These are phyloP conservation scores for Araneus ventricosus DNA, from an alignment of 1,140 invertebrate genomes.

Conservation along the genomic window DNA sequence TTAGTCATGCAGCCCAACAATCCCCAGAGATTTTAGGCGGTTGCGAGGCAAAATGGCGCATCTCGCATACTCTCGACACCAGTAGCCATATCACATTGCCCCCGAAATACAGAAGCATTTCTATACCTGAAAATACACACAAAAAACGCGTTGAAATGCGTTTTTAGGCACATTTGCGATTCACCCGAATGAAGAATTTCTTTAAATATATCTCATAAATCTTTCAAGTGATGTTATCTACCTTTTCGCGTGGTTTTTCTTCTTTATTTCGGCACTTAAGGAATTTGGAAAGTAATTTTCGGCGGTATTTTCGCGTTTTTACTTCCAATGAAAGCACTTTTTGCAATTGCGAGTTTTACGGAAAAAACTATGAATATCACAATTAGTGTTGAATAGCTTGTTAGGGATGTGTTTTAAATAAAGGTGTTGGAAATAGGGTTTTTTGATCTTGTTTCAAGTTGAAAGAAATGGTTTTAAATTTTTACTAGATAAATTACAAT, in stretches of 20 bases:
- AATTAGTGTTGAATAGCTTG: background rate
- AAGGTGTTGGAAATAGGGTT: background rate
- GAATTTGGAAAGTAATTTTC: slow-evolving; percentile 2
- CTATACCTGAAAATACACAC: background rate
- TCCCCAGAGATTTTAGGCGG: slow-evolving; percentile 41
- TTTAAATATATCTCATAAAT: slow-evolving; percentile 61
- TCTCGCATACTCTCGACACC: background rate
- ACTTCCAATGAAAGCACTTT: background rate
- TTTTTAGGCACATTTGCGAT: slow-evolving; percentile 43
- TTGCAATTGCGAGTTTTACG: background rate
- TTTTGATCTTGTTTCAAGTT: background rate
- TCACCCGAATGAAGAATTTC: slow-evolving; percentile 38
- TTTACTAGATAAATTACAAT: no score
- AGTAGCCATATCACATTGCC: background rate
- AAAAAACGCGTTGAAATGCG: slow-evolving; percentile 7
- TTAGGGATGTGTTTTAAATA: background rate
- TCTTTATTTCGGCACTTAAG: slow-evolving; percentile 22
- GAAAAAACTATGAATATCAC: background rate
- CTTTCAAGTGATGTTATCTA: slow-evolving; percentile 18
- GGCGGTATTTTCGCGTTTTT: slow-evolving; percentile 1
- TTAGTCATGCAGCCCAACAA: slow-evolving; percentile 74
- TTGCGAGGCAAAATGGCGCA: slow-evolving; percentile 22
- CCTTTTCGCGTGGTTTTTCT: background rate
- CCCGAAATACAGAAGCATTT: background rate
- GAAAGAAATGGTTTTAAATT: background rate